Conservation (phyloP, 2,888 invertebrate species). For the Phyllotreta striolata region DNA sequence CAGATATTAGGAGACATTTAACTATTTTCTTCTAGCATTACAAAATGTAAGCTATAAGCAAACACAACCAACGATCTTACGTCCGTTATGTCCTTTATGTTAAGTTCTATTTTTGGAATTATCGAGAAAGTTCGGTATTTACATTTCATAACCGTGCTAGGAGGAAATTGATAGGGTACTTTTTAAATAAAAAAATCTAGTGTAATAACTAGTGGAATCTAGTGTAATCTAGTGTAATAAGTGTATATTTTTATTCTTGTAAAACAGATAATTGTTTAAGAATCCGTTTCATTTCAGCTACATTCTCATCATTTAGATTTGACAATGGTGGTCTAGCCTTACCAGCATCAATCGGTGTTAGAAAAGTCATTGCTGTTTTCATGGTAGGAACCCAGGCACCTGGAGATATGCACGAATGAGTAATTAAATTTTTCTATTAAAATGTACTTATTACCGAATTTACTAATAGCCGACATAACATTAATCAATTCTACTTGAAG, state of each 20-base stretch:
- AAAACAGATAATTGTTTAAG: slow-evolving; percentile 26
- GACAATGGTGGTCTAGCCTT: slow-evolving; percentile 68
- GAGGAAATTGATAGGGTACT: too few species aligned
- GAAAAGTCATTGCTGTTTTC: slow-evolving; percentile 73
- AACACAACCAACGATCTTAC: too few species aligned
- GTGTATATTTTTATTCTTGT: not conserved
- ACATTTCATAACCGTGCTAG: too few species aligned
- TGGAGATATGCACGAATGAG: slow-evolving; percentile 46
- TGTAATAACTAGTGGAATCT: too few species aligned
- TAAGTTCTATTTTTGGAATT: too few species aligned
- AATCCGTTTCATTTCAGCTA: slow-evolving; percentile 39
- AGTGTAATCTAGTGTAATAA: too few species aligned
- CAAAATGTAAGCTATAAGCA: too few species aligned
- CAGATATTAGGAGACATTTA: too few species aligned
- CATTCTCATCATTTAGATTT: slow-evolving; percentile 57
- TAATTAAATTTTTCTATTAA: not conserved
- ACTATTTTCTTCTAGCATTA: too few species aligned
- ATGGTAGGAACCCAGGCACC: slow-evolving; percentile 75
- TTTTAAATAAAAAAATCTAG: too few species aligned
- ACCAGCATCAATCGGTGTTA: slow-evolving; percentile 69
- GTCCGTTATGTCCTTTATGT: too few species aligned
- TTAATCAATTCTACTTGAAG: slow-evolving; percentile 61
- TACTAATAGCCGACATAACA: slow-evolving; percentile 28
- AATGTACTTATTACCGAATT: slow-evolving; percentile 27
- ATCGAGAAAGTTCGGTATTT: too few species aligned